Evolutionary conservation across 2,888 invertebrate species (phyloP).

Genomic region (Diloba caeruleocephala): DNA sequence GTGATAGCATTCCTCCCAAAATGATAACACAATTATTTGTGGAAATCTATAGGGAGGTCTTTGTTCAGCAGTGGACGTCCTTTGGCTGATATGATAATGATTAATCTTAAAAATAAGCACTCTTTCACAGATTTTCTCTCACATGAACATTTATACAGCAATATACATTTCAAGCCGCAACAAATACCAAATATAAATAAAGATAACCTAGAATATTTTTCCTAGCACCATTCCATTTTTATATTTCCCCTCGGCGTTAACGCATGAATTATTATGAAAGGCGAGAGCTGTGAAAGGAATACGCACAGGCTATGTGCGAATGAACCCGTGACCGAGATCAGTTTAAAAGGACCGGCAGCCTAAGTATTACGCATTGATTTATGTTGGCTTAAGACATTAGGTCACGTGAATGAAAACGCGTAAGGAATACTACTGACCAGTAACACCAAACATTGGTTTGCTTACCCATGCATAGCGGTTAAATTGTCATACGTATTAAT

Average conservation of each 20-base stretch:
- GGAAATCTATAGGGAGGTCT: too few species aligned
- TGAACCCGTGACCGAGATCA: slow-evolving; percentile 67
- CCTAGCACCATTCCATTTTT: slow-evolving; percentile 59
- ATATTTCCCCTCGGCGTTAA: slow-evolving; percentile 69
- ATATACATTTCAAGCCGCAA: slow-evolving; percentile 1
- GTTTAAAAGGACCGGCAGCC: slow-evolving; percentile 35
- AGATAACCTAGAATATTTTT: slow-evolving; percentile 29
- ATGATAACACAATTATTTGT: too few species aligned
- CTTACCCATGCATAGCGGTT: too few species aligned
- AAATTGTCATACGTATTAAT: too few species aligned
- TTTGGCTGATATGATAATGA: too few species aligned
- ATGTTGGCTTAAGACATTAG: slow-evolving; percentile 27
- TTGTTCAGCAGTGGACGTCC: too few species aligned
- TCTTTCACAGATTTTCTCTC: too few species aligned
- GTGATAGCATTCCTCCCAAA: too few species aligned
- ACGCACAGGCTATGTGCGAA: slow-evolving; percentile 62
- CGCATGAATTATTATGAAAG: slow-evolving; percentile 72
- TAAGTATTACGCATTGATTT: slow-evolving; percentile 42
- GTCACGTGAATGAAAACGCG: slow-evolving; percentile 20
- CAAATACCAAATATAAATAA: slow-evolving; percentile 12
- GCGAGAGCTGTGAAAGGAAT: slow-evolving; percentile 64
- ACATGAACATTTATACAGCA: too few species aligned
- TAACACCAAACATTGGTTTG: too few species aligned
- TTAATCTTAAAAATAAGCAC: too few species aligned
- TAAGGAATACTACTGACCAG: background rate